Conservation (phyloP, 2,797 vertebrate genomes). For the Melanotaenia parkinsoni region DNA sequence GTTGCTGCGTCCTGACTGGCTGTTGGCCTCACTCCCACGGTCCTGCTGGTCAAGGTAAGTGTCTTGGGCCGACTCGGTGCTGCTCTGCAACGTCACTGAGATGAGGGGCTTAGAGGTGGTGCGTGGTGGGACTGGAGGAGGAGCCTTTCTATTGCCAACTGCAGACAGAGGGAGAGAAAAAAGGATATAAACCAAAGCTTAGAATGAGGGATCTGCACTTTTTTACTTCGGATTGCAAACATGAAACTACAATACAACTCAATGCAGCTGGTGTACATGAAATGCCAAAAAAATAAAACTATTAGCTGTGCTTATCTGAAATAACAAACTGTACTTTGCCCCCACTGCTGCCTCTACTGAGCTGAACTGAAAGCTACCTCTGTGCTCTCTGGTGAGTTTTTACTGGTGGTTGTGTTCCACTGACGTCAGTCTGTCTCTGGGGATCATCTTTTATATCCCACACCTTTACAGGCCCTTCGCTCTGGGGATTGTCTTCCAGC, state of each 20-base stretch:
- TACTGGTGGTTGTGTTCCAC: constrained; percentile 39
- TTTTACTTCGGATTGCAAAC: neutral
- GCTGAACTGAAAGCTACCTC: constrained; percentile 16
- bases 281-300: constrained; percentile 25
- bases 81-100: constrained; percentile 98
- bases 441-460: constrained; percentile 49
- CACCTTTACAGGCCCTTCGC: constrained; percentile 37
- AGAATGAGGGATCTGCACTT: constrained; percentile 4
- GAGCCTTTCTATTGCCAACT: constrained; percentile 90
- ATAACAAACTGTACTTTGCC: constrained; percentile 56
- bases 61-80: constrained; percentile 98
- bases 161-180: constrained; percentile 26
- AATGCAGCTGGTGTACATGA: neutral
- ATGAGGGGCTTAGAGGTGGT: constrained; percentile 96
- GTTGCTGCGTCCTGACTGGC: constrained; percentile 97
- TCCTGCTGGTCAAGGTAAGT: constrained; percentile 96
- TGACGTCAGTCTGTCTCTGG: constrained; percentile 63
- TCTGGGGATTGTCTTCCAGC: constrained; percentile 27
- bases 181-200: neutral
- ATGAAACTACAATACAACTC: neutral
- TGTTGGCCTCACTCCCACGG: constrained; percentile 93
- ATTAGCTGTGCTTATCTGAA: constrained; percentile 38
- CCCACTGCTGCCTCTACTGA: constrained; percentile 41
- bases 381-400: constrained; percentile 41
- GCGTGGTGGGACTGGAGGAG: constrained; percentile 95